Evolutionary conservation across 2,113 vertebrate species (phyloP).

Genomic region (Uropsilus gracilis): DNA sequence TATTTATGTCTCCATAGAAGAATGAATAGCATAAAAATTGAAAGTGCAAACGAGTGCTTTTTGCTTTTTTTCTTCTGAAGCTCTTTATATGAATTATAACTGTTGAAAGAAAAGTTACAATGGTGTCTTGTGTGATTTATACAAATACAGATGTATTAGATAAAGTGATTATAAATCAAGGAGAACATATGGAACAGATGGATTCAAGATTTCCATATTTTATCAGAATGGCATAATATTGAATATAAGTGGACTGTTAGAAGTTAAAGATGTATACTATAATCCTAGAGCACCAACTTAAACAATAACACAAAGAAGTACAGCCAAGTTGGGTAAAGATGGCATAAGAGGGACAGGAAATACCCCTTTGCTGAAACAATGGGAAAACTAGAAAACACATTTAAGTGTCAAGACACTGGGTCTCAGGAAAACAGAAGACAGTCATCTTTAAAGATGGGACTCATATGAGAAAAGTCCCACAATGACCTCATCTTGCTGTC

Average conservation of each 20-base stretch:
- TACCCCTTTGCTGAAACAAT: not conserved
- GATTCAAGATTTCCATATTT: conserved; percentile 7
- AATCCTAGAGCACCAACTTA: not conserved
- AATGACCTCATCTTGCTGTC: not conserved
- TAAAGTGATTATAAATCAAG: not conserved
- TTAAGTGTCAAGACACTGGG: not conserved
- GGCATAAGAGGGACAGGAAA: not conserved
- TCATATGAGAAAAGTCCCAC: not conserved
- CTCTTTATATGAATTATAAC: conserved; percentile 35
- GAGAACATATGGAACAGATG: not conserved
- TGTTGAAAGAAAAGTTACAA: conserved; percentile 40
- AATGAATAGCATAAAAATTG: not conserved
- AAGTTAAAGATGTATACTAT: not conserved
- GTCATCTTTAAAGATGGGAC: not conserved
- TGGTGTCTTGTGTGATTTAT: not conserved
- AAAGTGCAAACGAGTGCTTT: not conserved
- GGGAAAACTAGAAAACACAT: not conserved
- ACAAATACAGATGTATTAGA: not conserved
- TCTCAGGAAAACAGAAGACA: not conserved
- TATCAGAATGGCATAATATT: not conserved
- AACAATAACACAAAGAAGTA: conserved; percentile 8
- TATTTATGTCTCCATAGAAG: not conserved
- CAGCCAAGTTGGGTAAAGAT: not conserved
- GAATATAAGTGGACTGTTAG: not conserved
- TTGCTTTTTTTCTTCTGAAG: conserved; percentile 14